Percentiles rank a stretch among this genome's conserved stretches.
Evolutionary conservation across 2,113 vertebrate species (phyloP).

Genomic region (Anarrhichthys ocellatus): DNA sequence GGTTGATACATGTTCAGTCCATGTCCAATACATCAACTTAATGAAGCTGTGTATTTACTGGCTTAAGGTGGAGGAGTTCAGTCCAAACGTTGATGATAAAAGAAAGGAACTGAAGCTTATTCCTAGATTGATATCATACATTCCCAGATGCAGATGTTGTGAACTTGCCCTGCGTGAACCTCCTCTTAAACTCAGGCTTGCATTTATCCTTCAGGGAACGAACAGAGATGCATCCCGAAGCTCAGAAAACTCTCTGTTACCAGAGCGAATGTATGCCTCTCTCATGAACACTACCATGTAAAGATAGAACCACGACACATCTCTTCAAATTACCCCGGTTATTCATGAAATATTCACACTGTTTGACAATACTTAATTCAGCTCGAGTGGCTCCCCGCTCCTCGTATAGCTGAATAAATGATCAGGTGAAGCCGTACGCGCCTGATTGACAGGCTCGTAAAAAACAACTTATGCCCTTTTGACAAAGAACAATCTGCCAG

Average conservation of each 20-base stretch:
- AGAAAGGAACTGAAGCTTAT: not conserved
- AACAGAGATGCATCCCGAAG: not conserved
- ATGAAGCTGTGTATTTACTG: slow-evolving; percentile 32
- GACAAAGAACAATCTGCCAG: slow-evolving; percentile 29
- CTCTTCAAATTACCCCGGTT: slow-evolving; percentile 33
- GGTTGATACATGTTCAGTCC: slow-evolving; percentile 12
- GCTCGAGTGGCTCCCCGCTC: slow-evolving; percentile 23
- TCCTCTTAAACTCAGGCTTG: slow-evolving; percentile 21
- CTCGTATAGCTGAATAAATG: slow-evolving; percentile 56
- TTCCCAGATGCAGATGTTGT: not conserved
- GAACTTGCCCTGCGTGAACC: not conserved
- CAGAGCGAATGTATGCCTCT: slow-evolving; percentile 7
- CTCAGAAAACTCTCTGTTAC: not conserved
- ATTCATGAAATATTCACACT: slow-evolving; percentile 66
- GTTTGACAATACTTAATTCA: slow-evolving; percentile 55
- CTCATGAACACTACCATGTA: not conserved
- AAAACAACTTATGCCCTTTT: slow-evolving; percentile 1
- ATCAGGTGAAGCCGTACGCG: slow-evolving; percentile 21
- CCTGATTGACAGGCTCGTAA: slow-evolving; percentile 40
- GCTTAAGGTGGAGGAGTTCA: not conserved
- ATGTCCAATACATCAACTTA: slow-evolving; percentile 37
- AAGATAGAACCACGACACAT: slow-evolving; percentile 33
- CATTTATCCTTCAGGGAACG: not conserved
- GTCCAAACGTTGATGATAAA: slow-evolving; percentile 8
- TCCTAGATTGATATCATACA: slow-evolving; percentile 1